Percentiles rank a stretch among this genome's conserved stretches.
Evolutionary conservation across 2,113 vertebrate species (phyloP).

Genomic region (Tragelaphus strepsiceros): DNA sequence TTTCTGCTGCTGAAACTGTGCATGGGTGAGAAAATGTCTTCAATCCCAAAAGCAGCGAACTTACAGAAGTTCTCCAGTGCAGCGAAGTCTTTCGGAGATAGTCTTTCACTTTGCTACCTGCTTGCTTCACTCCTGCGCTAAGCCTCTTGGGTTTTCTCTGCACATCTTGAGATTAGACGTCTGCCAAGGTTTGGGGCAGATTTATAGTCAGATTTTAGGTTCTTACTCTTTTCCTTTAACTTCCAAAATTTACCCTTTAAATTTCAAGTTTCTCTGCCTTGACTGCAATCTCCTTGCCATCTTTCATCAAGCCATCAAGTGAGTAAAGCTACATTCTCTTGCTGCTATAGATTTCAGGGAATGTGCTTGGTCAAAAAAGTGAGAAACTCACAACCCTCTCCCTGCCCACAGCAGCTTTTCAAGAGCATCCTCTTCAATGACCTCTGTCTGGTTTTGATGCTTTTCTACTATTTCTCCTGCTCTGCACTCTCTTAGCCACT

Average conservation of each 20-base stretch:
- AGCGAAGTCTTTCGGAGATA: background rate
- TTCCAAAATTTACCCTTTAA: background rate
- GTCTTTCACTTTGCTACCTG: background rate
- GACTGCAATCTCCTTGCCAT: background rate
- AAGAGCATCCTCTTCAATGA: background rate
- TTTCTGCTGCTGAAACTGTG: background rate
- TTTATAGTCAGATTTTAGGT: background rate
- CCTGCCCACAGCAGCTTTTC: background rate
- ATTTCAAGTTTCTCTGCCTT: background rate
- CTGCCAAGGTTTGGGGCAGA: background rate
- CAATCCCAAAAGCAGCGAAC: background rate
- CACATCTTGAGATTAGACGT: background rate
- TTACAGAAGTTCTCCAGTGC: background rate
- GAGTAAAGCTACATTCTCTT: background rate
- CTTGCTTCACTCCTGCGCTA: background rate
- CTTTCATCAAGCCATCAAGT: background rate
- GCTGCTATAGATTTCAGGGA: background rate
- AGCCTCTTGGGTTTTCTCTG: background rate
- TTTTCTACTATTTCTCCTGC: background rate
- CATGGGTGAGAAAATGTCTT: background rate
- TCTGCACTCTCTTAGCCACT: background rate
- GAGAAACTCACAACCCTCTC: background rate
- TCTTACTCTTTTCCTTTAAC: background rate
- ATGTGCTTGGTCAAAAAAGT: background rate
- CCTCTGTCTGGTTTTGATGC: background rate